Evolutionary conservation across 1,140 invertebrate species (phyloP).

Genomic region (Tenebrio molitor): DNA sequence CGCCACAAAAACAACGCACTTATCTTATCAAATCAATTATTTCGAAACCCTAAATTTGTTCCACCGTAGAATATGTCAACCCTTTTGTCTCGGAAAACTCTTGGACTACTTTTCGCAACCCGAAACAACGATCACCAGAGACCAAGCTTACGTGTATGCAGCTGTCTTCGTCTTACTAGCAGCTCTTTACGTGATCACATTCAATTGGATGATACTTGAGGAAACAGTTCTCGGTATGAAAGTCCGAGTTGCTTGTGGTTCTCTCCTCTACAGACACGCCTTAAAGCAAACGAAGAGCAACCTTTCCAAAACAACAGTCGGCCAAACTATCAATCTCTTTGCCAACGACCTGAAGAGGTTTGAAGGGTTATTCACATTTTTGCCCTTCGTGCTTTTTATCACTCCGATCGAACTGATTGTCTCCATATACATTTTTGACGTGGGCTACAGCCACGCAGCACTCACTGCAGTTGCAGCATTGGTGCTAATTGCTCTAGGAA

Average conservation of each 20-base stretch:
- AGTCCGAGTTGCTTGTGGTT: conserved; percentile 82
- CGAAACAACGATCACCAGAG: conserved; percentile 65
- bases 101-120: conserved; percentile 75
- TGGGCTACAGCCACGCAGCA: too few species aligned
- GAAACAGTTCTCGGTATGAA: conserved; percentile 82
- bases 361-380: conserved; percentile 84
- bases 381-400: conserved; percentile 77
- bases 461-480: too few species aligned
- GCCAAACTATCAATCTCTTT: conserved; percentile 89
- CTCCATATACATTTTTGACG: too few species aligned
- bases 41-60: too few species aligned
- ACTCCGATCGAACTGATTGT: too few species aligned
- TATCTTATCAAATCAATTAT: too few species aligned
- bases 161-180: conserved; percentile 70
- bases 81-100: conserved; percentile 76
- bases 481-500: too few species aligned
- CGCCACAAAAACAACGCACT: too few species aligned
- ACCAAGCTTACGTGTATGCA: conserved; percentile 77
- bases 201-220: conserved; percentile 84
- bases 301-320: conserved; percentile 84
- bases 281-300: conserved; percentile 78
- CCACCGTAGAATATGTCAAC: conserved; percentile 75
- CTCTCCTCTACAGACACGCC: conserved; percentile 86
- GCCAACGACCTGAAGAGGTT: conserved; percentile 91
- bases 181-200: conserved; percentile 66